phyloP scores from a whole-genome alignment of 2,113 vertebrate genomes.

The Microtus oregoni region DNA sequence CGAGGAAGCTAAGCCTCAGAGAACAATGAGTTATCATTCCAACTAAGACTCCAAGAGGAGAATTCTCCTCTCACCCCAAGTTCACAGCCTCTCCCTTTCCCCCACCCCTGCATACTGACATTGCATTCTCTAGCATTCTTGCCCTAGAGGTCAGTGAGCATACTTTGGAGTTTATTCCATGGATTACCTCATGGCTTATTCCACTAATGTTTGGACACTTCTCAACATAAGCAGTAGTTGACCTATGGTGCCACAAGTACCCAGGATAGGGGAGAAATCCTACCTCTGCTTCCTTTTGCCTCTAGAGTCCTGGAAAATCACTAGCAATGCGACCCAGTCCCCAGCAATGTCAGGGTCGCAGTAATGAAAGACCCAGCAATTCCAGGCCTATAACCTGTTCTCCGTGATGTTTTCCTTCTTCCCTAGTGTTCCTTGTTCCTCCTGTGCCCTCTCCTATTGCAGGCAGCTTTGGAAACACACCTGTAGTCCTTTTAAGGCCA shows the following conservation, averaged over 20 bases:
- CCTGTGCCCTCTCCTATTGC: too few relatives aligned
- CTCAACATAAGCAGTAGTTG: rapidly evolving
- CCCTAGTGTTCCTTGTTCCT: neutral
- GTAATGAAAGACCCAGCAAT: neutral
- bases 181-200: neutral
- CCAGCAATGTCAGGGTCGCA: neutral
- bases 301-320: neutral
- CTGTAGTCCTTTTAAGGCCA: neutral
- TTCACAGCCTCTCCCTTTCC: neutral
- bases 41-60: neutral
- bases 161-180: neutral
- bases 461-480: neutral
- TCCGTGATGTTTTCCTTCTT: neutral
- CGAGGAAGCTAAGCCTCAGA: neutral
- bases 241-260: neutral
- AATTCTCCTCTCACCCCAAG: too few relatives aligned
- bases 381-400: rapidly evolving
- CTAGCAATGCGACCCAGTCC: neutral
- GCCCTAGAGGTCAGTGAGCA: neutral
- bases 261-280: neutral
- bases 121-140: neutral
- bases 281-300: neutral
- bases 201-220: neutral
- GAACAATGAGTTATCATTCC: neutral
- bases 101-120: neutral